Evolutionary conservation across 2,113 vertebrate genomes (phyloP).

Genomic region (Chunga burmeisteri): DNA sequence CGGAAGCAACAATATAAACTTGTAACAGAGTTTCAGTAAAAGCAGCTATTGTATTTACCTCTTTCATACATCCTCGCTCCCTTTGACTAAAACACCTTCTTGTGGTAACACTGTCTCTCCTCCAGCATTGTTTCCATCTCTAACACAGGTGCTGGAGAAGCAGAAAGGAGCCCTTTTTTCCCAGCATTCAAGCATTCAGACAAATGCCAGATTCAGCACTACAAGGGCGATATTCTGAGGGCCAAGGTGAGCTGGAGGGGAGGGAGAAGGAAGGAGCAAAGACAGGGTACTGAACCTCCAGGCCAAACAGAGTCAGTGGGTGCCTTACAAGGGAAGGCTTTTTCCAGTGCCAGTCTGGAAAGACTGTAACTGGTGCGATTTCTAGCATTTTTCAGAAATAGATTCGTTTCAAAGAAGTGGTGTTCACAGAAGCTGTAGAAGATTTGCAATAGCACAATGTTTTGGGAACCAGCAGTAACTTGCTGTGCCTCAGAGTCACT

Average conservation of each 20-base stretch:
- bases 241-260: not conserved
- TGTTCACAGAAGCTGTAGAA: not conserved
- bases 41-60: not conserved
- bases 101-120: not conserved
- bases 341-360: not conserved
- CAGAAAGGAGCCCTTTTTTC: not conserved
- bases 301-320: not conserved
- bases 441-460: not conserved
- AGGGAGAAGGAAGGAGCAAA: not conserved
- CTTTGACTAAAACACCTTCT: not conserved
- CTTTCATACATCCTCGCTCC: not conserved
- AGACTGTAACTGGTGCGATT: not conserved
- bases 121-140: not conserved
- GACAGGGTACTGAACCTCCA: not conserved
- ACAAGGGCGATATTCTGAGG: not conserved
- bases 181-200: not conserved
- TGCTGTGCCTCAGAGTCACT: not conserved
- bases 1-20: not conserved
- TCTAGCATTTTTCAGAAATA: not conserved
- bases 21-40: not conserved
- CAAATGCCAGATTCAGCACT: not conserved
- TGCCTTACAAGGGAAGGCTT: not conserved
- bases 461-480: not conserved
- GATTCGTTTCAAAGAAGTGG: not conserved
- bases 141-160: not conserved